A percentile compares a stretch with the other conserved stretches of the same genome.
Evolutionary conservation across 2,888 invertebrate species (phyloP).

Genomic region (Lymantria monacha): DNA sequence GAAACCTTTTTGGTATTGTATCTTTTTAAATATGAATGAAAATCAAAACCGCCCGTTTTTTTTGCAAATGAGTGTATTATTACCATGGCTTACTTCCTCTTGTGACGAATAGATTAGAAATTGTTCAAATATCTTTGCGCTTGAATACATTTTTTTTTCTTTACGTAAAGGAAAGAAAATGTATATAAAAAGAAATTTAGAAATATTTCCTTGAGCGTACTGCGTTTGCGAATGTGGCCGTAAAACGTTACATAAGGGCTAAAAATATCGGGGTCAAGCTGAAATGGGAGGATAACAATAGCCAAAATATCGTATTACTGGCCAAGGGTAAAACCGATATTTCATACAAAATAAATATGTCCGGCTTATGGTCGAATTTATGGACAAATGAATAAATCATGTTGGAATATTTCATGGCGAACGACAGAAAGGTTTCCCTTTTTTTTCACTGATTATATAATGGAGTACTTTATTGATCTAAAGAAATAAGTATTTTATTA

Average conservation of each 20-base stretch:
- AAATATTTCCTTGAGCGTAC: conserved; percentile 1
- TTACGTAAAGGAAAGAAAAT: not conserved
- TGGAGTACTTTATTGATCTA: too few species aligned
- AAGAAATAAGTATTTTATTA: too few species aligned
- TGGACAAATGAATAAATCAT: conserved; percentile 40
- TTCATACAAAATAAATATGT: conserved; percentile 47
- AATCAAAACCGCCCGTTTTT: too few species aligned
- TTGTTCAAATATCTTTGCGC: not conserved
- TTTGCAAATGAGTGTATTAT: too few species aligned
- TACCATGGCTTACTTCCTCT: too few species aligned
- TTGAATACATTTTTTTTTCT: not conserved
- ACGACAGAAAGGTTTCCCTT: conserved; percentile 17
- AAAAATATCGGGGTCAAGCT: conserved; percentile 49
- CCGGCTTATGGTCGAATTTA: conserved; percentile 41
- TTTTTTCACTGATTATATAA: conserved; percentile 4
- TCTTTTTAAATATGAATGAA: too few species aligned
- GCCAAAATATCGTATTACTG: conserved; percentile 49
- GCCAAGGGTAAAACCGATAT: conserved; percentile 43
- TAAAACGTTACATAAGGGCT: conserved; percentile 46
- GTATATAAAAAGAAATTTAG: conserved; percentile 1
- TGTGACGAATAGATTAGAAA: too few species aligned
- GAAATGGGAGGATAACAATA: conserved; percentile 49
- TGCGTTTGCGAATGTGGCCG: conserved; percentile 26
- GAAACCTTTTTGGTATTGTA: too few species aligned
- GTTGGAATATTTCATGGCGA: conserved; percentile 15